Evolutionary conservation across 2,113 vertebrate genomes (phyloP).

Genomic region (Rana temporaria): DNA sequence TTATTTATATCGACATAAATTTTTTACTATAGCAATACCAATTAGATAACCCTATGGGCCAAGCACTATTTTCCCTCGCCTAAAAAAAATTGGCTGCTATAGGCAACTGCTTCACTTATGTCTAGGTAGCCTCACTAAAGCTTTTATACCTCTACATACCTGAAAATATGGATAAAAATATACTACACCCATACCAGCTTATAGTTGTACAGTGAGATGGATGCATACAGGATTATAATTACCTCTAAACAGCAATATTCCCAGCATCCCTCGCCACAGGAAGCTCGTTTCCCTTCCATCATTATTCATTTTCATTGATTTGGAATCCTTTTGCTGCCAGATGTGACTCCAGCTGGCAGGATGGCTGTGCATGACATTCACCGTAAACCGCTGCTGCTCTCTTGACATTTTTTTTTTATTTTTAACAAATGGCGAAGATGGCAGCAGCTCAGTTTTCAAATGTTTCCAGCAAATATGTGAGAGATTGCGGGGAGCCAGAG

Average conservation of each 20-base stretch:
- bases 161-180: too few species aligned
- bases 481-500: constrained; percentile 29
- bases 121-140: too few species aligned
- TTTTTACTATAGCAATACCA: too few species aligned
- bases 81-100: too few species aligned
- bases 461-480: constrained; percentile 49
- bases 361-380: constrained; percentile 44
- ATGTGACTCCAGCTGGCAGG: constrained; percentile 56
- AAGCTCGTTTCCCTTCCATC: constrained; percentile 32
- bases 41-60: too few species aligned
- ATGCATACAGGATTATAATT: constrained; percentile 45
- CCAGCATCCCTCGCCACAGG: constrained; percentile 23
- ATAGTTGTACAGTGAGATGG: constrained; percentile 32
- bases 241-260: constrained; percentile 34
- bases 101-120: too few species aligned
- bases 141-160: too few species aligned
- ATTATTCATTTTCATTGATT: constrained; percentile 58
- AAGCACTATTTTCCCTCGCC: too few species aligned
- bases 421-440: constrained; percentile 55
- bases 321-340: constrained; percentile 53
- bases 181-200: not conserved
- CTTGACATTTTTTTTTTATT: constrained; percentile 48
- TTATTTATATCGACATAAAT: too few species aligned
- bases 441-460: constrained; percentile 42
- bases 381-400: constrained; percentile 52